These are phyloP conservation scores for Cygnus buccinator DNA, from an alignment of 2,113 vertebrate genomes.

Conservation along the genomic window DNA sequence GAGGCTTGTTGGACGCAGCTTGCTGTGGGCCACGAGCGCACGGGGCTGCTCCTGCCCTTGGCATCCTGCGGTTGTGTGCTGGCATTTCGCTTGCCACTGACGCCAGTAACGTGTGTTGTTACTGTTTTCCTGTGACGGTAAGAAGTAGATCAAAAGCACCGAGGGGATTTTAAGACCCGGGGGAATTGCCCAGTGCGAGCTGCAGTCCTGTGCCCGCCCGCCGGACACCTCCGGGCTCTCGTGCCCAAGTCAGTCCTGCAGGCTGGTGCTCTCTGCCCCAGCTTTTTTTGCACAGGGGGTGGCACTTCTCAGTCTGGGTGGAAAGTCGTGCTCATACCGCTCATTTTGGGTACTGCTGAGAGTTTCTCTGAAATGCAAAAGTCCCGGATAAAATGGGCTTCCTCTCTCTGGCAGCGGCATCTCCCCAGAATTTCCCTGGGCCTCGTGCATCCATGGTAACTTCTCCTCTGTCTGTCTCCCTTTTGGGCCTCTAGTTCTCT, in stretches of 20 bases:
- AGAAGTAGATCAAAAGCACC: not conserved
- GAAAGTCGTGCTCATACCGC: not conserved
- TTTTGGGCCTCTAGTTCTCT: not conserved
- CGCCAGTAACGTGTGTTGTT: not conserved
- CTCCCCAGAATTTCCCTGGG: constrained; percentile 20
- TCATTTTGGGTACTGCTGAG: not conserved
- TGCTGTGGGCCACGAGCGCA: not conserved
- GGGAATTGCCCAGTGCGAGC: not conserved
- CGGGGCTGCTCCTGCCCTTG: not conserved
- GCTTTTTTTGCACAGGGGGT: not conserved
- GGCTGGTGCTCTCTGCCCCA: not conserved
- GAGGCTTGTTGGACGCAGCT: not conserved
- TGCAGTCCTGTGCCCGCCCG: not conserved
- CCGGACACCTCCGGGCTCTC: not conserved
- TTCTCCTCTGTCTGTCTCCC: constrained; percentile 11
- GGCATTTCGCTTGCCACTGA: not conserved
- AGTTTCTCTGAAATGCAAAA: constrained; percentile 14
- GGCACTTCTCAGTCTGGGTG: not conserved
- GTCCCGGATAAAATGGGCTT: constrained; percentile 8
- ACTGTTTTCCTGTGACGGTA: not conserved
- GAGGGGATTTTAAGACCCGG: not conserved
- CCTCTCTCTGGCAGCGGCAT: not conserved
- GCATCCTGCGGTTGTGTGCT: rapidly evolving
- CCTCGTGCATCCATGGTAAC: not conserved
- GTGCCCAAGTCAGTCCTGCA: no score